A percentile compares a stretch with the other conserved stretches of the same genome.
Conservation (phyloP, 2,797 vertebrate species). For the Geotrypetes seraphini region DNA sequence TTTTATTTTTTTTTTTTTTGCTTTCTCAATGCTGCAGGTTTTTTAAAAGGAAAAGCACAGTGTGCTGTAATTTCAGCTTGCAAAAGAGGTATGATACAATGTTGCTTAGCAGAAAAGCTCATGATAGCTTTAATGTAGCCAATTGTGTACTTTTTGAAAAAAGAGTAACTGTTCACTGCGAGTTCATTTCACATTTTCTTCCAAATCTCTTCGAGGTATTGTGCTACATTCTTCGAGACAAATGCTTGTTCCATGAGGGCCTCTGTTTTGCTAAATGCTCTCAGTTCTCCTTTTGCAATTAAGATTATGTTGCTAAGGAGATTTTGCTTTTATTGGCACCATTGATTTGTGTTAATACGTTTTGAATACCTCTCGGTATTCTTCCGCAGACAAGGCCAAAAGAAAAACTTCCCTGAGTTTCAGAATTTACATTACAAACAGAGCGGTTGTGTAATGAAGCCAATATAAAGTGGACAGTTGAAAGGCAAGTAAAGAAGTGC, state of each 20-base stretch:
- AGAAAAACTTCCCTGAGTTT: constrained; percentile 83
- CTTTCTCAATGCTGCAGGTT: constrained; percentile 7
- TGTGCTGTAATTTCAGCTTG: constrained; percentile 53
- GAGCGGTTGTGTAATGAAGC: constrained; percentile 72
- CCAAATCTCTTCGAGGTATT: constrained; percentile 81
- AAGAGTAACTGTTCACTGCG: constrained; percentile 97
- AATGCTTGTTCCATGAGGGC: constrained; percentile 74
- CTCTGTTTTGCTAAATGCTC: constrained; percentile 77
- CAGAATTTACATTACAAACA: constrained; percentile 93
- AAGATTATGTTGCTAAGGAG: constrained; percentile 99
- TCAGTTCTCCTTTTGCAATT: constrained; percentile 80
- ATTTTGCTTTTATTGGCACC: constrained; percentile 93
- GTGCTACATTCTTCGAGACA: constrained; percentile 78
- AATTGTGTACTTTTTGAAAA: constrained; percentile 83
- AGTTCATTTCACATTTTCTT: constrained; percentile 97
- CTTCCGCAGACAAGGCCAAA: constrained; percentile 76
- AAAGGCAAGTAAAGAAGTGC: constrained; percentile 88
- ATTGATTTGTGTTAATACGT: constrained; percentile 99
- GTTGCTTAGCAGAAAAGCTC: constrained; percentile 64
- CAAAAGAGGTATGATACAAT: constrained; percentile 68
- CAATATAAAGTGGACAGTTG: constrained; percentile 81
- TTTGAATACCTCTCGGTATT: constrained; percentile 98
- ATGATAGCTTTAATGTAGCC: constrained; percentile 83
- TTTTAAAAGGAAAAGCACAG: constrained; percentile 15
- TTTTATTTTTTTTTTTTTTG: constrained; percentile 26